Percentiles rank a stretch among this genome's conserved stretches.
These are phyloP conservation scores for Atlantisia rogersi DNA, from an alignment of 2,113 vertebrate genomes.

Conservation along the genomic window DNA sequence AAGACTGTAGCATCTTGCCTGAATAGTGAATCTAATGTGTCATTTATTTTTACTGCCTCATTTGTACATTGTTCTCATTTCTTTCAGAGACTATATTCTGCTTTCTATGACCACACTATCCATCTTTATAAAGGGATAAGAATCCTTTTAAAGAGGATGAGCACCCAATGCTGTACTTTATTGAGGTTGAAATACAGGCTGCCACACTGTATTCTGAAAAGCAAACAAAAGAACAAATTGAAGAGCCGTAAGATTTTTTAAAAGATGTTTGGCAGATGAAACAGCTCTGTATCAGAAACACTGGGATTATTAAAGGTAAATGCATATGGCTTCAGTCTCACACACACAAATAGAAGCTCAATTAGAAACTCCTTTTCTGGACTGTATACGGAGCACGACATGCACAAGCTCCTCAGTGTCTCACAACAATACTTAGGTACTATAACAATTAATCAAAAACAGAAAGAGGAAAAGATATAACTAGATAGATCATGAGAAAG, in stretches of 20 bases:
- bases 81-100: conserved; percentile 20
- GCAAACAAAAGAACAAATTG: conserved; percentile 14
- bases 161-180: conserved; percentile 7
- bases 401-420: not conserved
- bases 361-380: not conserved
- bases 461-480: not conserved
- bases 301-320: conserved; percentile 15
- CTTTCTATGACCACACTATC: conserved; percentile 11
- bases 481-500: not conserved
- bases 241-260: not conserved
- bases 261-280: not conserved
- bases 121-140: conserved; percentile 53
- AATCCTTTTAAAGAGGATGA: conserved; percentile 36
- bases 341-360: not conserved
- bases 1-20: conserved; percentile 59
- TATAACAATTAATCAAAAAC: not conserved
- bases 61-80: conserved; percentile 52
- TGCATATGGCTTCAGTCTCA: not conserved
- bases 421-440: not conserved
- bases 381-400: not conserved
- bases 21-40: conserved; percentile 65
- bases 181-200: conserved; percentile 1
- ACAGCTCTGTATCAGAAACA: not conserved
- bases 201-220: not conserved
- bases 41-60: conserved; percentile 72